Evolutionary conservation across 2,797 vertebrate species (phyloP), one percentile per base, ranked within the genome.

Genomic region (Myotis daubentonii): DNA sequence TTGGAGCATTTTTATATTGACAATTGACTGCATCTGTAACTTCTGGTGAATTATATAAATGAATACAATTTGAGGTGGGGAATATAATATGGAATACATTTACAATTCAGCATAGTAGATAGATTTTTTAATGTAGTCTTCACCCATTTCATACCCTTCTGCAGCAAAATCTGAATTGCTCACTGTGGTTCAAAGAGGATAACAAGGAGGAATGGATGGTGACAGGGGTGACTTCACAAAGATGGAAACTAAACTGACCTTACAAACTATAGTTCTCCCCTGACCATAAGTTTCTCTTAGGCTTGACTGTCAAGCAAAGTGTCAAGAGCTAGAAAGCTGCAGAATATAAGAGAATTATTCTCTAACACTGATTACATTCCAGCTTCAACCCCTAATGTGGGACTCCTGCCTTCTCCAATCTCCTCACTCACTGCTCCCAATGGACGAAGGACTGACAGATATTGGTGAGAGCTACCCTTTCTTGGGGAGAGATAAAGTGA

Each of bases 1-100:
- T 20, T 66, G 84, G 53, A 97, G 5, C 23, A 94, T 57, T 95
- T 60, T 89, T 38, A 76, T 91, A 72, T 25, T 91, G 12, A 89
- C 86, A 96, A 94, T 93, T 84, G 36, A 71, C 62, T 93, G 30
- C 94, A 91, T 94, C 75, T 84, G 44, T 91, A 94, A 95, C 47
- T 95, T 15, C 51, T 76, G 72, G 3, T 71, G 81, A 89, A 84
- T 91, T 96, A 91, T 85, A 87, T 57, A 74, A 93, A 93, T 89
- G 41, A 89, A 83, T 84, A 76, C 16, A 91, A 91, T 86, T 49
- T 95, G 30, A 60, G 12, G 94, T 72, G 4, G 25, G 44, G 15
- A 86, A 62, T n/a, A 74, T 2, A 87, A 53, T 41, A 49, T 22
- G 25, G 25, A 51, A 81, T 79, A 62, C 60, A 62, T n/a, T 70